Evolutionary conservation across 2,888 invertebrate genomes (phyloP), one percentile per base, ranked within the genome.

Genomic region (Diabrotica balteata): DNA sequence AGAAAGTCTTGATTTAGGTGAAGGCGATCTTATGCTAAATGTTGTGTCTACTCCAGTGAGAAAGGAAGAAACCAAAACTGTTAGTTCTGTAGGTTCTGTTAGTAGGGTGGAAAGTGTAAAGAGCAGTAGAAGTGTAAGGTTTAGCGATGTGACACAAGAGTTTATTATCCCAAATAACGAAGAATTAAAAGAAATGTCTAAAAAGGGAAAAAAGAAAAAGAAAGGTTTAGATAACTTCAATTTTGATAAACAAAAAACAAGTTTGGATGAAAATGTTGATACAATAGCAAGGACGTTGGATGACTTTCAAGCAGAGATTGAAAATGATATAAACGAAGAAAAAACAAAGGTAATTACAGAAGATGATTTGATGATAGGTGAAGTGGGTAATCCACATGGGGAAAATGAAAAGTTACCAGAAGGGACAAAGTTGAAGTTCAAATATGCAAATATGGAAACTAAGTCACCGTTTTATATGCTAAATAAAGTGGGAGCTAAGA

Each of bases 291-390:
- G 79, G 53, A 78, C 75, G 4, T 72, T 84, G 6, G 83, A 84
- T 50, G 73, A 66, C 9, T 83, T 73, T 67, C 81, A 84, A 72
- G 82, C 82, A 0, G 81, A 84, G 71, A 78, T 84, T 10, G 84
- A 84, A 73, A 84, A 84, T 66, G 80, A 82, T 61, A 79, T 84
- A 8, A 84, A 84, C 64, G 82, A 83, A 66, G 74, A 73, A 0
- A 82, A 83, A 72, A 42, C 71, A 11, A 73, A 73, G 60, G 32
- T 32, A 32, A 32, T 76, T 22, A 69, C 72, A 54, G 32, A 75
- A 50, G 75, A 73, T 43, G 76, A 78, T 22, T 50, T 77, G 1
- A 77, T 77, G 76, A 70, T 81, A 4, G 81, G 81, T 0, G 80
- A 80, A 63, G 73, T 78, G n/a, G 80, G 79, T 7, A 71, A 73